Evolutionary conservation across 2,113 vertebrate genomes (phyloP).

Genomic region (Atlantisia rogersi): DNA sequence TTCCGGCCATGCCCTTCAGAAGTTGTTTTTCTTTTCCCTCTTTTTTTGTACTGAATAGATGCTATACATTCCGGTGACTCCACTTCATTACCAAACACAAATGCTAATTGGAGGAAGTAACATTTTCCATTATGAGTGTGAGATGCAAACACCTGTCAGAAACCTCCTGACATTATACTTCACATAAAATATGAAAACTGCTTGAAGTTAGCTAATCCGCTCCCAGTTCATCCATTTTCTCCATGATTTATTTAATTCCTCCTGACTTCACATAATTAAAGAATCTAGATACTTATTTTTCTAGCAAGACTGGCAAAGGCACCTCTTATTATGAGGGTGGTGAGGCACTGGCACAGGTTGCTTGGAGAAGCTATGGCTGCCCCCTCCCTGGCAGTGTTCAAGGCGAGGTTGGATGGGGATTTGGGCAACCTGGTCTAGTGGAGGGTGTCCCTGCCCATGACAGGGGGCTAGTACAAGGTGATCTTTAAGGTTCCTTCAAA

Average conservation of each 20-base stretch:
- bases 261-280: background rate
- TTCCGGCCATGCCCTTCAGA: background rate
- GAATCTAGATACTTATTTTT: background rate
- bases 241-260: background rate
- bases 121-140: background rate
- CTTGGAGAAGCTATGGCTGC: too few species aligned
- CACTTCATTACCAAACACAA: background rate
- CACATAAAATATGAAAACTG: background rate
- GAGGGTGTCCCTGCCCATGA: too few species aligned
- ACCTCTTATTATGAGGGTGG: background rate
- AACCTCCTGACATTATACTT: background rate
- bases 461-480: too few species aligned
- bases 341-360: too few species aligned
- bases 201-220: background rate
- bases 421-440: too few species aligned
- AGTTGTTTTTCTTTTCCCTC: background rate
- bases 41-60: background rate
- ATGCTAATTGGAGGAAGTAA: background rate
- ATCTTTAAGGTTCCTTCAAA: too few species aligned
- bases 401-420: too few species aligned
- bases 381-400: too few species aligned
- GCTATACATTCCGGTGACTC: background rate
- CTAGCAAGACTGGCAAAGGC: background rate
- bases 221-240: background rate
- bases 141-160: background rate